Base-by-base conservation (phyloP, 64 coral and sea anemone genomes). In the Porites australiensis region DNA sequence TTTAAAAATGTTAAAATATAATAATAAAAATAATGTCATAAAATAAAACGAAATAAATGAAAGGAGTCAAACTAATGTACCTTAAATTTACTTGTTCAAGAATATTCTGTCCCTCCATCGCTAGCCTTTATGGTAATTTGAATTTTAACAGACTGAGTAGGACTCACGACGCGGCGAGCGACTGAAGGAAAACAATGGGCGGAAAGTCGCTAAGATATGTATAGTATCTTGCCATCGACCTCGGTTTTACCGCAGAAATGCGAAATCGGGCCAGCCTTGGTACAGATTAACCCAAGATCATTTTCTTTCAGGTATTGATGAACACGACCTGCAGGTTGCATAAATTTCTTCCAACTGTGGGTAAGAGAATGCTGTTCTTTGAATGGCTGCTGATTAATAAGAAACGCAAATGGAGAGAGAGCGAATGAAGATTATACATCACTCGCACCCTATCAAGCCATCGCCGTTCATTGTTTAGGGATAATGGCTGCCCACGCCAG, bases 331-430 rank as follows among this genome's bases (percentile, higher is more conserved):
- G 44, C 7, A 48, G 59, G 20, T 64, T 46, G 63, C 44, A 50
- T 69, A 50, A 84, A 84, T 68, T 69, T n/a, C 19, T 19, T 63
- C 44, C 81, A 8, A 44, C 81, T 68, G 62, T 7, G 44, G 52
- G 4, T 6, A 7, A 64, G 11, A 9, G 22, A 72, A 72, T 44
- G 11, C 44, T 15, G 13, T 8, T 50, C 13, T 68, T 51, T 20
- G 81, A 68, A 84, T 67, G 58, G 81, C 45, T 19, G 15, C n/a
- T 84, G 81, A 84, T 84, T 70, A 69, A 69, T 43, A 68, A 68
- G 44, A 69, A 84, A 16, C n/a, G 12, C 46, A 84, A 84, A 84
- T 84, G 81, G 69, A 83, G 16, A 18, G 10, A 84, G 58, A 69
- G 63, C 62, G 61, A 84, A 84, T 84, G 63, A 19, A 60, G 47